Evolutionary conservation across 2,113 vertebrate genomes (phyloP), one percentile per base, ranked within the genome.

Genomic region (Microcebus murinus): DNA sequence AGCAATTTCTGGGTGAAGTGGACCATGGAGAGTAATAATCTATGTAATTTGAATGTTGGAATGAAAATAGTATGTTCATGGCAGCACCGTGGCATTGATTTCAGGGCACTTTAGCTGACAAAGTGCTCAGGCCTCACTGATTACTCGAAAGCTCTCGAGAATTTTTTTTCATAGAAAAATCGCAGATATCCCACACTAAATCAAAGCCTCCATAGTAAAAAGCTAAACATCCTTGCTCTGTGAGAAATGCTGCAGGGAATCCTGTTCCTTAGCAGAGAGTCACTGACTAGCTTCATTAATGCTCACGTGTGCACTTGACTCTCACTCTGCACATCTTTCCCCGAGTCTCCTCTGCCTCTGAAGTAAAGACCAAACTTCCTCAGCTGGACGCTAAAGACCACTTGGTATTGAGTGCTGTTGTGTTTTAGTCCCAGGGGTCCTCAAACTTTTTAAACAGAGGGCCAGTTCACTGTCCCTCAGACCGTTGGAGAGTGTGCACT

Each of bases 131-230:
- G 61, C 31, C 71, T 96, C 39, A 45, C 68, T 97, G 85, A 94
- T 94, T 92, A 94, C 77, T 94, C 76, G 81, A 94, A 96, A 36
- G 25, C 59, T 73, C 90, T 93, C 74, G 23, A 82, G 89, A 81
- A 55, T 67, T 95, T 89, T 85, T 45, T 50, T 17, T n/a, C 39
- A 50, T 13, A 48, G 31, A 94, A 90, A 59, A 92, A 90, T 90
- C 82, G 86, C 67, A 88, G 68, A 86, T 81, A 74, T 61, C 13
- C 48, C 39, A 20, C 3, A 52, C 12, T 63, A 63, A 73, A 89
- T 52, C 36, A 83, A 70, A 90, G 27, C 13, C 25, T 76, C 42
- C 34, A 20, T 31, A 17, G 5, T 27, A 52, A 89, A 63, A 74
- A 57, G 14, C 31, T 48, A 79, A 87, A 65, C 15, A 48, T 29